Conservation (phyloP, 2,113 vertebrate genomes). For the Pithys albifrons region DNA sequence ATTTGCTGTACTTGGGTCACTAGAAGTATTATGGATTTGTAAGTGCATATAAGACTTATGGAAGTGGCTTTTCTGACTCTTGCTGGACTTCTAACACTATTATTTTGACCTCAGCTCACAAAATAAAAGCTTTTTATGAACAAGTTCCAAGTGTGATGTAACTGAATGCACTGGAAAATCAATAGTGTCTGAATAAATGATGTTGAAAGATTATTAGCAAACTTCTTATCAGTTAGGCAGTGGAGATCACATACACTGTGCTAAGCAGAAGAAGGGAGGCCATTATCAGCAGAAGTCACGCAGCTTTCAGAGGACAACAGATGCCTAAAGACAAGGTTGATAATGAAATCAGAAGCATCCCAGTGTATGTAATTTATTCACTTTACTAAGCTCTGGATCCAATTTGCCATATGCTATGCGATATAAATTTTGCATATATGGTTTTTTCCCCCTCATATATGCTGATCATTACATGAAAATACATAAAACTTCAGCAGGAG, state of each 20-base stretch:
- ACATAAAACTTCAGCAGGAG: background rate
- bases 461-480: background rate
- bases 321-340: slow-evolving; percentile 2
- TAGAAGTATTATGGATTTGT: background rate
- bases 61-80: background rate
- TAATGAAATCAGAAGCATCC: slow-evolving; percentile 28
- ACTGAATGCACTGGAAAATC: background rate
- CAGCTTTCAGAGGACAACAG: slow-evolving; percentile 9
- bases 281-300: background rate
- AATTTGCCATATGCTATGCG: slow-evolving; percentile 42
- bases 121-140: background rate
- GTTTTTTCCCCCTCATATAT: background rate
- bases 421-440: background rate
- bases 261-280: background rate
- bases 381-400: background rate
- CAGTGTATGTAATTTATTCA: slow-evolving; percentile 18
- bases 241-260: background rate
- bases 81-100: background rate
- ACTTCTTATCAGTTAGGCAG: background rate
- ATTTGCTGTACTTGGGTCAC: background rate
- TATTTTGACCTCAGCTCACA: background rate
- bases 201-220: background rate
- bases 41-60: background rate
- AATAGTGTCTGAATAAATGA: background rate
- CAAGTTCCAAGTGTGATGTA: background rate